Evolutionary conservation across 2,888 invertebrate species (phyloP).

Genomic region (Hipparchia semele): DNA sequence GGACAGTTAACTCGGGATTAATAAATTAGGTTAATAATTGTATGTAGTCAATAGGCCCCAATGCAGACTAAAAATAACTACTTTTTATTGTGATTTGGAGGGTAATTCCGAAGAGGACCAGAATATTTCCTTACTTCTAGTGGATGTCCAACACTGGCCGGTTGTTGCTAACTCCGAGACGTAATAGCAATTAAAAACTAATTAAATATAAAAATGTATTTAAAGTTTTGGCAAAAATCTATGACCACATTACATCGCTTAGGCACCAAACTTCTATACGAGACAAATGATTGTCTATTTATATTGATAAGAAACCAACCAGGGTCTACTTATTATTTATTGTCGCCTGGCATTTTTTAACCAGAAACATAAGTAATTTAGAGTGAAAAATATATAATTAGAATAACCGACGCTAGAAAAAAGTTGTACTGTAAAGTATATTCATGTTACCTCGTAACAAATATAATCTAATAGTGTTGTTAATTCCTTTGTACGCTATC

Average conservation of each 20-base stretch:
- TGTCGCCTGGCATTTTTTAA: not conserved
- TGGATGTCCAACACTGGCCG: slow-evolving; percentile 80
- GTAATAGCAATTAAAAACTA: slow-evolving; percentile 64
- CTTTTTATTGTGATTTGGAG: slow-evolving; percentile 75
- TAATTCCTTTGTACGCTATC: no score
- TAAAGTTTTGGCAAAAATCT: slow-evolving; percentile 62
- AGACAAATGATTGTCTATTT: not conserved
- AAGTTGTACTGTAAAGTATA: not conserved
- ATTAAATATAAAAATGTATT: slow-evolving; percentile 52
- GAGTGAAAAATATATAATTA: not conserved
- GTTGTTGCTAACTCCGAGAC: slow-evolving; percentile 68
- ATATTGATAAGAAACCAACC: not conserved
- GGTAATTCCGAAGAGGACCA: slow-evolving; percentile 75
- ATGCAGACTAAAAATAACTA: slow-evolving; percentile 69
- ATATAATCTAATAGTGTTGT: no score
- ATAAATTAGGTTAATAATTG: not conserved
- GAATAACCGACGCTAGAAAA: not conserved
- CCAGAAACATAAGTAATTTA: not conserved
- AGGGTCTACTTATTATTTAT: not conserved
- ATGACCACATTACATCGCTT: slow-evolving; percentile 47
- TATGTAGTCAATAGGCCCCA: slow-evolving; percentile 52
- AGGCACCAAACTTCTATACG: slow-evolving; percentile 8
- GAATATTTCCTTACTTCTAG: slow-evolving; percentile 73
- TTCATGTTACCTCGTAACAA: no score
- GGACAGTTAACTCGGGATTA: not conserved